Evolutionary conservation across 2,888 invertebrate genomes (phyloP), one percentile per base, ranked within the genome.

Genomic region (Chelonus formosanus): DNA sequence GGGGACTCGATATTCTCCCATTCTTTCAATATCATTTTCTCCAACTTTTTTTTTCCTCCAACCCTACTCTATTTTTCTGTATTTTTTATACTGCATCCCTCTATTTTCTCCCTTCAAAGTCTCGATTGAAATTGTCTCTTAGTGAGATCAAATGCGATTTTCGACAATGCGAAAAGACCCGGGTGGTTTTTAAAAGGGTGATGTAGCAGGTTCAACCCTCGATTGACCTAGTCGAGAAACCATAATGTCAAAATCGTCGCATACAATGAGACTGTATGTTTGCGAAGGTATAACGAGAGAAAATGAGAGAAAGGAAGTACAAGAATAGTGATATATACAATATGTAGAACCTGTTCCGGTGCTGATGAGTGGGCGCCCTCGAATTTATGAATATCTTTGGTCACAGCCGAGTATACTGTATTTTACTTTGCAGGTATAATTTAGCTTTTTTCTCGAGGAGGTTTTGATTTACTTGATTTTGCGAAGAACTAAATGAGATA

Each of bases 1-100:
- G 75, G 74, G 73, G 69, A 75, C 71, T 72, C 73, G 70, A 61
- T 70, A 67, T 67, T 74, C 76, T 72, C 76, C 75, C 76, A 71
- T 71, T 74, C 72, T 70, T 71, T 70, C 72, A 55, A 36, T 55
- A 52, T 52, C 31, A 48, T 48, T 67, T 65, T 45, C 54, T 45
- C 45, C 36, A 45, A 44, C 10, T 45, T 47, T 50, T 44, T 20
- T 20, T 20, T 20, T 20, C 20, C 32, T 36, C 57, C 40, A 20
- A 34, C 36, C 5, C 59, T 56, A 63, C 59, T 63, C 71, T 69
- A 66, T 70, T 67, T 65, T 67, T 65, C 62, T 44, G 44, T 62
- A 63, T 65, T 62, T 48, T 60, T 67, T 65, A 65, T 65, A 67
- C 6, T 45, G 34, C 47, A 58, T 65, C 52, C 54, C 52, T 31